These are phyloP conservation scores for Heliconius charithonia DNA, from an alignment of 2,888 invertebrate species.

Conservation along the genomic window DNA sequence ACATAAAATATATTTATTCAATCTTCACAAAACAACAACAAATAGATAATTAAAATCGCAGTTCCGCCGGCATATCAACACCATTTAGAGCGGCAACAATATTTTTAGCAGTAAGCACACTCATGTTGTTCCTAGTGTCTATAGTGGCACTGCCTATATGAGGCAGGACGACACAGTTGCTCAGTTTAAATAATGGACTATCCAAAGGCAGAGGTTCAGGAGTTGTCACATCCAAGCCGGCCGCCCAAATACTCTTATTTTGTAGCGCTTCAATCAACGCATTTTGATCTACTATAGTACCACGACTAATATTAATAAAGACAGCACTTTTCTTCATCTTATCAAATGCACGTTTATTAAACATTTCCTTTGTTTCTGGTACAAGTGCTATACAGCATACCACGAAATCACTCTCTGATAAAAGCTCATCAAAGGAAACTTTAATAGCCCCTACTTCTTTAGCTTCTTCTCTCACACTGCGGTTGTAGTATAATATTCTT, in stretches of 20 bases:
- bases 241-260: slow-evolving; percentile 88
- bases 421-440: slow-evolving; percentile 88
- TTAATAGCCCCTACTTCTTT: slow-evolving; percentile 86
- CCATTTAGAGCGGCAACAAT: slow-evolving; percentile 90
- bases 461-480: slow-evolving; percentile 86
- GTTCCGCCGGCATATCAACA: slow-evolving; percentile 87
- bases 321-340: slow-evolving; percentile 94
- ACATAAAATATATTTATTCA: slow-evolving; percentile 15
- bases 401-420: slow-evolving; percentile 92
- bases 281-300: slow-evolving; percentile 91
- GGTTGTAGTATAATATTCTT: slow-evolving; percentile 89
- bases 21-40: not conserved
- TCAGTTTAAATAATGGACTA: slow-evolving; percentile 88
- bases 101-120: slow-evolving; percentile 91
- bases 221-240: slow-evolving; percentile 95
- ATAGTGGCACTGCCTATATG: slow-evolving; percentile 97
- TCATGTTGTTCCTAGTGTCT: slow-evolving; percentile 92
- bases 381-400: slow-evolving; percentile 91
- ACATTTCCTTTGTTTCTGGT: slow-evolving; percentile 90
- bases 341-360: slow-evolving; percentile 90
- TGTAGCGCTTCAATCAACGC: slow-evolving; percentile 90
- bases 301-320: slow-evolving; percentile 94
- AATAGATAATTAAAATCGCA: slow-evolving; percentile 56
- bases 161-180: slow-evolving; percentile 91
- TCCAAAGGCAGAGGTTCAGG: slow-evolving; percentile 95